Base-by-base conservation (phyloP, 2,888 invertebrate genomes). In the Holacanthella duospinosa region DNA sequence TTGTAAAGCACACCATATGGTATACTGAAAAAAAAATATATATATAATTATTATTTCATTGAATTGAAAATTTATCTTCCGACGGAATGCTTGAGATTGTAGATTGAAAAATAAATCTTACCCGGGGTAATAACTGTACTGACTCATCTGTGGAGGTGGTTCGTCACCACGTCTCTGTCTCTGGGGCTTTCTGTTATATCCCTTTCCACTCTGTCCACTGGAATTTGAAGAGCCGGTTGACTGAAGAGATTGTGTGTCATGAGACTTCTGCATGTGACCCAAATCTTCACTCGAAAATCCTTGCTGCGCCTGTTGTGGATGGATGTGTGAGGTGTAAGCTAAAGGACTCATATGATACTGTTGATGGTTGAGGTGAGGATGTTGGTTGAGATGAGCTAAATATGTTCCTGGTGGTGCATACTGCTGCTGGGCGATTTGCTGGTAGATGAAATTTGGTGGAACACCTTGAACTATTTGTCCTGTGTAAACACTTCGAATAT, bases 361-460 rank as follows among this genome's bases (percentile, higher is more conserved):
- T 48, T 9, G 48, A 4, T 9, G 61, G 9, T 21, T 55, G 43
- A 59, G 43, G 6, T 59, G 59, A 43, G 59, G 59, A 48, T 59
- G 59, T 21, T 36, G 36, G 36, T 36, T 36, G 9, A 36, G 6
- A 16, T 36, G 36, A 36, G 36, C 16, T 36, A 48, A 48, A 21
- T n/a, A 48, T 16, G 48, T 9, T 9, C 16, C 4, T 21, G 48
- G 48, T 4, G 6, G 48, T 9, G 4, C 12, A n/a, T 48, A 21
- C 48, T 48, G 48, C 19, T 48, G 48, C 21, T 9, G 48, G n/a
- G 12, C 19, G 21, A 21, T 21, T 21, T n/a, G 57, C n/a, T 43
- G 59, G 24, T 59, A 44, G 12, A 59, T 21, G 21, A 28, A 29
- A 12, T 27, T n/a, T 6, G 26, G 56, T 6, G 58, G 58, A 29